Evolutionary conservation across 2,888 invertebrate species (phyloP), one percentile per base, ranked within the genome.

Genomic region (Agonopterix alstromeriana): DNA sequence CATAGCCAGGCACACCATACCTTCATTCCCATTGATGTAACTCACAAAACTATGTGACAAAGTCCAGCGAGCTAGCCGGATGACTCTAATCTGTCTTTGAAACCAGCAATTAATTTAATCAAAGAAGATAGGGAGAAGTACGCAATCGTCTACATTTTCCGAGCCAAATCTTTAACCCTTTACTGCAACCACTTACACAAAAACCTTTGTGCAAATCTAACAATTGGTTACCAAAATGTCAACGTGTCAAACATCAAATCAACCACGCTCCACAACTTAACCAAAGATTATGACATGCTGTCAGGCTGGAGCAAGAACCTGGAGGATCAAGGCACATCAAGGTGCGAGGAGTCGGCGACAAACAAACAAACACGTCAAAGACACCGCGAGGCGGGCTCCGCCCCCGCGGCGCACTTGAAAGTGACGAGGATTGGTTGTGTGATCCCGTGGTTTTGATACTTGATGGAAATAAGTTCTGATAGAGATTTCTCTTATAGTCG

Each of bases 351-450:
- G 48, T 48, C 52, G 59, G 60, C 61, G 63, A 68, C 67, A 73
- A 66, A 70, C 65, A 70, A 57, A 70, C 61, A 68, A 54, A 65
- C 53, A 49, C 58, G 17, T 51, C 55, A 60, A 63, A 63, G 50
- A 52, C 44, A 55, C 54, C 60, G 54, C 53, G 54, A 54, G 27
- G 27, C 3, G 7, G 27, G 38, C 51, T 52, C 55, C 56, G 63
- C 60, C 57, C 58, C 58, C 55, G 38, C 38, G 36, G 48, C 9
- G 35, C 3, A 9, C 10, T 10, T 17, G 36, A 43, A 40, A 27
- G 17, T 40, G 35, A n/a, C 10, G n/a, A 38, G 35, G 10, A n/a
- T 10, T 10, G 36, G 38, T 38, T 9, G 38, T 3, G 38, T 1
- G 38, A n/a, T 38, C 10, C 0, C 3, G 38, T 38, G 2, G 40